Evolutionary conservation across 2,888 invertebrate species (phyloP), one percentile per base, ranked within the genome.

Genomic region (Tetragonula carbonaria): DNA sequence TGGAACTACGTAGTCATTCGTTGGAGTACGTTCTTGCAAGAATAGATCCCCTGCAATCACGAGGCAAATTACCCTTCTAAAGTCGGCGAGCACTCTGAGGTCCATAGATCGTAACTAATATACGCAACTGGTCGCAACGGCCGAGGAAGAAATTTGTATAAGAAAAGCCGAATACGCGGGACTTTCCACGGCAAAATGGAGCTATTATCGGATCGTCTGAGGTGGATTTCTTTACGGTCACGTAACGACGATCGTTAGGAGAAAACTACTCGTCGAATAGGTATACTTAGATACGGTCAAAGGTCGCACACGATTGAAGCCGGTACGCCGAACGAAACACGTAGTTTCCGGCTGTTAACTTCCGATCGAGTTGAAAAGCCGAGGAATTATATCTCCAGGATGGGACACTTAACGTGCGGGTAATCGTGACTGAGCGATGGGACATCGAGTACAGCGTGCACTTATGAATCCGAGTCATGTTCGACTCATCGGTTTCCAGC

Each of bases 391-490:
- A 83, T 59, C 62, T 63, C 28, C 51, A 28, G 28, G 66, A 65
- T 77, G 74, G 70, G 80, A 78, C 65, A 65, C 59, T 86, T 84
- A 79, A 86, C 77, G 71, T 74, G 72, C 77, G 82, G 45, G 74
- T 33, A 82, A 87, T 84, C 87, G 86, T 80, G 86, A 87, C 90
- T 45, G 11, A 11, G 8, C 8, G 45, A 45, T 45, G 45, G 45
- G 45, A 45, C 45, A 45, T 45, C 45, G 45, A 45, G 38, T 38
- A 8, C 38, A 38, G 38, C 38, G 8, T 8, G 1, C 45, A 45
- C 45, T 45, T 45, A 45, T 8, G 45, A 45, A 45, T 45, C 8
- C 45, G 45, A 45, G 45, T 45, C 45, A 45, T 45, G 45, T 45
- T 45, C 45, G 45, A 45, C 45, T 45, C 45, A 8, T 45, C 11